Conservation (phyloP, 1,140 invertebrate species). For the Drosophila eugracilis region DNA sequence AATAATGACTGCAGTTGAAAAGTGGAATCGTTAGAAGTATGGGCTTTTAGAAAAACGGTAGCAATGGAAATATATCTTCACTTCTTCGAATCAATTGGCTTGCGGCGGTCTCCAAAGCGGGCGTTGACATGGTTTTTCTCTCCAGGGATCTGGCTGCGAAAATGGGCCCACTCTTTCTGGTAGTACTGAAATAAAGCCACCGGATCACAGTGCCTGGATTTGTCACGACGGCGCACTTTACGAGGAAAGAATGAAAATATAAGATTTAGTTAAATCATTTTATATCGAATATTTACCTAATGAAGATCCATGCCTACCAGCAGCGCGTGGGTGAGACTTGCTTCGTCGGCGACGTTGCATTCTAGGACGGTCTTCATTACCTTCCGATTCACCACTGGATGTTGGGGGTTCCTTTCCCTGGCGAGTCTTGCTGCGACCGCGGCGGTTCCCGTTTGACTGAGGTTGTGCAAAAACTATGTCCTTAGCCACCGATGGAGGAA, state of each 20-base stretch:
- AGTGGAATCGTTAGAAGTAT: conserved; percentile 2
- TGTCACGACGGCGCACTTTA: conserved; percentile 23
- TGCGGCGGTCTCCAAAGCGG: conserved; percentile 88
- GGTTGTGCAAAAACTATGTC: not conserved
- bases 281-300: conserved; percentile 13
- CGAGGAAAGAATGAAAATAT: not conserved
- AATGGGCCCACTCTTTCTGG: conserved; percentile 89
- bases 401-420: not conserved
- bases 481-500: not conserved
- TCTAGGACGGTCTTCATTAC: not conserved
- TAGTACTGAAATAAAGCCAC: conserved; percentile 91
- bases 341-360: conserved; percentile 12
- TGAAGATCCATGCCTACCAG: conserved; percentile 3
- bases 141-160: conserved; percentile 89
- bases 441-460: conserved; percentile 8
- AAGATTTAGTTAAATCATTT: not conserved
- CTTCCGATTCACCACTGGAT: conserved; percentile 32
- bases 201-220: conserved; percentile 86
- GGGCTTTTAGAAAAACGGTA: not conserved
- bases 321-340: conserved; percentile 47
- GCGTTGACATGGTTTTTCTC: conserved; percentile 87
- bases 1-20: conserved; percentile 8
- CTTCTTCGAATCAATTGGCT: conserved; percentile 85
- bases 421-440: conserved; percentile 55
- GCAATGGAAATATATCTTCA: conserved; percentile 6